Base-by-base conservation (phyloP, 2,113 vertebrate species). In the Cyanocitta stelleri region DNA sequence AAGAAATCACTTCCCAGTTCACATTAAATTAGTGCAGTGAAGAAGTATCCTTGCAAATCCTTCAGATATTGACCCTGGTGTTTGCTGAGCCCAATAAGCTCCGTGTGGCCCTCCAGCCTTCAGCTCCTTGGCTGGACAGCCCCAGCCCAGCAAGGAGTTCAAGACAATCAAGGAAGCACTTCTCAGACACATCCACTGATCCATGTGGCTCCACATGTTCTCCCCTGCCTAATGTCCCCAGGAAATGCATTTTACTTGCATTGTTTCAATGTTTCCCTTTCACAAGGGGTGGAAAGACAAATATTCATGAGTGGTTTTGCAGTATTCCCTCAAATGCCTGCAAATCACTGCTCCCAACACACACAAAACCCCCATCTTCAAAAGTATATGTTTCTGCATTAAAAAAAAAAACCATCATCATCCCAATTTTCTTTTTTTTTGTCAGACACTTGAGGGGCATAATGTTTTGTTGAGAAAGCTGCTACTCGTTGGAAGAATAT, bases 151-250 rank as follows among this genome's bases (percentile, higher is more conserved):
- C 39, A 4, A 21, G 59, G 33, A 13, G 39, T 24, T 59, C 7
- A 4, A 43, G 68, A 46, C 30, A 62, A 14, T 6, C 41, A 29
- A 43, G 35, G 7, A 83, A 67, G 29, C 24, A 5, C 43, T 37
- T 33, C 33, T 39, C 32, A 75, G 43, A 63, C 39, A 63, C 48
- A 39, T 10, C 27, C 39, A 9, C 4, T 29, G 43, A 73, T 19
- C 17, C 1, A 0, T 3, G 7, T 15, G 26, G 58, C 39, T 66
- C 43, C 24, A 33, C 11, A 14, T 3, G 5, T 18, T 66, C 23
- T 41, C 39, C 16, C 16, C 30, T 0, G 3, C 32, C 43, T 27
- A 30, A 52, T 1, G 1, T 23, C 37, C n/a, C 32, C 3, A 9
- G 33, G 37, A 85, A 71, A 20, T 56, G 37, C 24, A 13, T 64